Evolutionary conservation across 2,888 invertebrate genomes (phyloP), one percentile per base, ranked within the genome.

Genomic region (Plebejus argus): DNA sequence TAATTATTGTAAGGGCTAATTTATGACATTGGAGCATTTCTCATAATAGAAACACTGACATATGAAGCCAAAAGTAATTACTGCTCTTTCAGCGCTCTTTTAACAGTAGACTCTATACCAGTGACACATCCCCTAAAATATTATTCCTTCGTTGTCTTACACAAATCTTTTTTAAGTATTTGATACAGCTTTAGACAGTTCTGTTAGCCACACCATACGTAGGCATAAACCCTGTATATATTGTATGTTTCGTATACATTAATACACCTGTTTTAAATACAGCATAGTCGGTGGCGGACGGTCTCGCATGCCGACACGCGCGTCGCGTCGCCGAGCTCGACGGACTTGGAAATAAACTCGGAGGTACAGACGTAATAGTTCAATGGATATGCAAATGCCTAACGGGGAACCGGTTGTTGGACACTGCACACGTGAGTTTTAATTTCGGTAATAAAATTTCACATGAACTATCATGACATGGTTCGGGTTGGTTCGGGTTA

Each of bases 281-380:
- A 71, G 8, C 35, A 71, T 71, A 84, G 84, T 84, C 82, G 86
- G 85, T 85, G 87, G 86, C 92, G 93, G 92, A 91, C 91, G 91
- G 86, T 83, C 82, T 83, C 85, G 91, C 91, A 92, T 93, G 88
- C 93, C 93, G 84, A 85, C 92, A 91, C 93, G 93, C 87, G 86
- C 87, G 82, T 82, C 89, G 84, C 81, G 84, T 82, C 76, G 77
- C 78, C 81, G 39, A 18, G 77, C 79, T 78, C 78, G 70, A 76
- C 79, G 80, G 79, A 80, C 81, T 79, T 79, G 78, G 58, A 80
- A 81, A 81, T 72, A 82, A 81, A 82, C 80, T 81, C 79, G 70
- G 79, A 77, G 78, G 78, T 80, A 70, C 79, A 81, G 80, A 77
- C 81, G 80, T 79, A 78, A 81, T 80, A 82, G 82, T 83, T 82